Conservation (phyloP, 1,140 invertebrate species). For the Aphelinus certus region DNA sequence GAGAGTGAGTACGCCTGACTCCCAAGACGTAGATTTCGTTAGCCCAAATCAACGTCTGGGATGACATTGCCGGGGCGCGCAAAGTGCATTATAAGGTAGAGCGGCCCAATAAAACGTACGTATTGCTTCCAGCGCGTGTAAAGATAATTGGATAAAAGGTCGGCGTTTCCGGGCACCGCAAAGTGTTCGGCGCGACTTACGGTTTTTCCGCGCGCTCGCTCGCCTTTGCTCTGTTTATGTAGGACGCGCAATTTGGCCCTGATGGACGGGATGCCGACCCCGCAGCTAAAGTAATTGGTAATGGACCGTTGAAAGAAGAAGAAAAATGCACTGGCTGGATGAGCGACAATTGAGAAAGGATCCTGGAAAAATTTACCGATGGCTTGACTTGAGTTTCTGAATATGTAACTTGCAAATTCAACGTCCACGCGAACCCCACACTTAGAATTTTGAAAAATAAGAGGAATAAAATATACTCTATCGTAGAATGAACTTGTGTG, state of each 20-base stretch:
- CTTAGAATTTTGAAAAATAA: no score
- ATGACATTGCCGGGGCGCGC: not conserved
- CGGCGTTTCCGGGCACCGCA: not conserved
- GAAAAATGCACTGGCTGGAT: no score
- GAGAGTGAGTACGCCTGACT: no score
- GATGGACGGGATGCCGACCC: no score
- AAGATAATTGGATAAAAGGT: conserved; percentile 43
- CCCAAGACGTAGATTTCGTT: not conserved
- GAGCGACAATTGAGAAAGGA: no score
- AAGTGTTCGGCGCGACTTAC: not conserved
- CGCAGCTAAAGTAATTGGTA: conserved; percentile 3
- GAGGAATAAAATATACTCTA: no score
- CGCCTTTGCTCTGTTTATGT: not conserved
- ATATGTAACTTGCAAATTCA: no score
- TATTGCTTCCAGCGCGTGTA: conserved; percentile 36
- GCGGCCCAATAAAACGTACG: conserved; percentile 36
- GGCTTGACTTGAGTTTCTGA: no score
- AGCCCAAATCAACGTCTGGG: not conserved
- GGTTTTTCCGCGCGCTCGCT: not conserved
- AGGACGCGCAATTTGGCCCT: not conserved
- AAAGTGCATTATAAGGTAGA: not conserved
- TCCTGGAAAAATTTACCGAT: no score
- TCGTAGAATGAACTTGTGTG: no score
- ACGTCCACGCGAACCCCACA: no score
- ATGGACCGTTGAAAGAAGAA: not conserved